A percentile compares a stretch with the other conserved stretches of the same genome.
These are phyloP conservation scores for Meloe dianella DNA, from an alignment of 2,888 invertebrate genomes.

Conservation along the genomic window DNA sequence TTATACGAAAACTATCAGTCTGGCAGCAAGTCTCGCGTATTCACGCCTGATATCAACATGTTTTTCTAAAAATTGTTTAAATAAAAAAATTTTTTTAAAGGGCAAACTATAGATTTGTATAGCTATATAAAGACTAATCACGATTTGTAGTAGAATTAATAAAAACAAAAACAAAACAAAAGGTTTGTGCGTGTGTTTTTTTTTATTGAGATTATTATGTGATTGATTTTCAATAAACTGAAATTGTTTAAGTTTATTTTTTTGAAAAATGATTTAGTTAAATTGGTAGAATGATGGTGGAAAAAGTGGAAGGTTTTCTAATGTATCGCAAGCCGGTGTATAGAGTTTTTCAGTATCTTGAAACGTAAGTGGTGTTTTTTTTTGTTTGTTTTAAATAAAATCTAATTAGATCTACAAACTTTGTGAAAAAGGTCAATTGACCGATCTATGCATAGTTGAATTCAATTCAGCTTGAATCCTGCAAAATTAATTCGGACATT, in stretches of 20 bases:
- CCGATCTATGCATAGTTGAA: conserved; percentile 2
- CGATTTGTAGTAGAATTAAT: background rate
- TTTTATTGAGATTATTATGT: conserved; percentile 2
- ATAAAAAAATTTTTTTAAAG: background rate
- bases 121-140: background rate
- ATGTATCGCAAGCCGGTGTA: conserved; percentile 82
- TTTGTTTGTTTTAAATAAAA: too few species aligned
- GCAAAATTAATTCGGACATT: conserved; percentile 9
- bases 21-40: conserved; percentile 34
- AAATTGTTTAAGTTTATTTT: background rate
- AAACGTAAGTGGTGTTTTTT: conserved; percentile 76
- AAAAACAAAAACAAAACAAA: too few species aligned
- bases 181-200: too few species aligned
- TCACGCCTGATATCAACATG: conserved; percentile 31
- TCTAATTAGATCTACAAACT: conserved; percentile 1
- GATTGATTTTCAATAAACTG: background rate
- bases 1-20: conserved; percentile 33
- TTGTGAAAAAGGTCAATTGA: conserved; percentile 1
- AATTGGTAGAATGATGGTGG: conserved; percentile 66
- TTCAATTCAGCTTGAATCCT: conserved; percentile 5
- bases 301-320: conserved; percentile 79
- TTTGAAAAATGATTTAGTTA: conserved; percentile 46
- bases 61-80: conserved; percentile 9
- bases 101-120: background rate
- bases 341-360: conserved; percentile 82